Conservation (phyloP, 2,888 invertebrate species). For the Adelognathus sp. region DNA sequence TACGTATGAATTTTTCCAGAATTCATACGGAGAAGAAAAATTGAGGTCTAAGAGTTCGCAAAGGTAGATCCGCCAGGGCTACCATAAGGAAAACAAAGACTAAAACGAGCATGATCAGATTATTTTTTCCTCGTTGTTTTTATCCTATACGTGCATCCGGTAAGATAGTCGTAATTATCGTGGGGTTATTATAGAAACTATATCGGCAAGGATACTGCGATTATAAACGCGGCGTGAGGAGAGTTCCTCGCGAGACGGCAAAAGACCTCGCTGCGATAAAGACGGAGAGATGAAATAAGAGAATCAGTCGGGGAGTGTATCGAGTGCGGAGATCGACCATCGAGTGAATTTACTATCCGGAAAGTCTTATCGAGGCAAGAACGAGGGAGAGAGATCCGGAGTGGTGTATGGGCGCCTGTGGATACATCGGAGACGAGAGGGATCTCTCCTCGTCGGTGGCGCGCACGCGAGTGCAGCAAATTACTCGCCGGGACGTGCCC, state of each 20-base stretch:
- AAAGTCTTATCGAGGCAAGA: constrained; percentile 41
- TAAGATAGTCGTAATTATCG: constrained; percentile 4
- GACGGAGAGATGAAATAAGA: neutral
- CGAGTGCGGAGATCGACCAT: constrained; percentile 47
- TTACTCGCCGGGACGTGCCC: constrained; percentile 67
- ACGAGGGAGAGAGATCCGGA: constrained; percentile 40
- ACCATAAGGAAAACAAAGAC: too few relatives aligned
- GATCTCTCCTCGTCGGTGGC: neutral
- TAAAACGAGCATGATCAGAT: too few relatives aligned
- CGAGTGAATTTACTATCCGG: constrained; percentile 23
- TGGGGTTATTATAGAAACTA: constrained; percentile 8
- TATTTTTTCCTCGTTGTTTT: neutral
- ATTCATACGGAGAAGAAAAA: too few relatives aligned
- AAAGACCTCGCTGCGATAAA: constrained; percentile 7
- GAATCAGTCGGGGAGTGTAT: constrained; percentile 47
- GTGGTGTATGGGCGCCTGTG: neutral
- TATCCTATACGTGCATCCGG: neutral
- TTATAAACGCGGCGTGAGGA: constrained; percentile 2
- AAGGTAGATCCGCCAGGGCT: too few relatives aligned
- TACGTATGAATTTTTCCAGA: too few relatives aligned
- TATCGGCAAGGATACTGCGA: neutral
- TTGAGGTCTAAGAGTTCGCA: too few relatives aligned
- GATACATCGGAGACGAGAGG: constrained; percentile 7
- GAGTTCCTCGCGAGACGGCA: neutral
- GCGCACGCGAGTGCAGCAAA: constrained; percentile 71